These are phyloP conservation scores for Ammospiza caudacuta DNA, from an alignment of 2,113 vertebrate genomes.

Conservation along the genomic window DNA sequence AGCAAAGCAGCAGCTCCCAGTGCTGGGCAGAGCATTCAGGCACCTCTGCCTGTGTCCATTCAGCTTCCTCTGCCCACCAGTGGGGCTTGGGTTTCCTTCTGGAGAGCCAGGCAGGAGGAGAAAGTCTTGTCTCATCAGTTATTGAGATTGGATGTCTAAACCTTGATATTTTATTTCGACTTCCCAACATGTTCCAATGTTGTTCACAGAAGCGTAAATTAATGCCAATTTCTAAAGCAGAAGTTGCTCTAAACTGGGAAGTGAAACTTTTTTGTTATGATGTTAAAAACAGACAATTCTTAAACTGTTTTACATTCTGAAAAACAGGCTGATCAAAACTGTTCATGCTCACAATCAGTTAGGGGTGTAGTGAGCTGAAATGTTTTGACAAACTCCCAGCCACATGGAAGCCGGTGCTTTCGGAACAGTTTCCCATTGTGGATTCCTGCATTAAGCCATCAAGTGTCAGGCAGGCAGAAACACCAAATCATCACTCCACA, in stretches of 20 bases:
- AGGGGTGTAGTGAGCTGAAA: constrained; percentile 7
- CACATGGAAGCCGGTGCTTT: not conserved
- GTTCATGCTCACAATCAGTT: constrained; percentile 26
- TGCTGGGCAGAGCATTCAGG: not conserved
- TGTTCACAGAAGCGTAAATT: constrained; percentile 31
- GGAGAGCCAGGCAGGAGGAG: not conserved
- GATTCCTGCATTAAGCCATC: constrained; percentile 1
- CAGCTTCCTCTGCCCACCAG: not conserved
- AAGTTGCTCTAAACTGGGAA: constrained; percentile 53
- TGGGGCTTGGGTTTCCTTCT: not conserved
- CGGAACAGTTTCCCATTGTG: constrained; percentile 9
- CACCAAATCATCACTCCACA: constrained; percentile 1
- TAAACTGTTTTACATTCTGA: constrained; percentile 44
- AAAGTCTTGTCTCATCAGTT: not conserved
- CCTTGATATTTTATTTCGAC: constrained; percentile 43
- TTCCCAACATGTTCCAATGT: not conserved
- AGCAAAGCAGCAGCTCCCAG: not conserved
- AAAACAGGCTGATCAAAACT: constrained; percentile 54
- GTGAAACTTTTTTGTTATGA: constrained; percentile 53
- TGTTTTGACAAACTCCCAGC: constrained; percentile 57
- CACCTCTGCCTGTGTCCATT: not conserved
- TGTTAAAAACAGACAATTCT: constrained; percentile 52
- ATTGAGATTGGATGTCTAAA: constrained; percentile 33
- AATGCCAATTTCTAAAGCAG: constrained; percentile 45
- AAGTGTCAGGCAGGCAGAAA: constrained; percentile 14